Evolutionary conservation across 2,113 vertebrate species (phyloP).

Genomic region (Menura novaehollandiae): DNA sequence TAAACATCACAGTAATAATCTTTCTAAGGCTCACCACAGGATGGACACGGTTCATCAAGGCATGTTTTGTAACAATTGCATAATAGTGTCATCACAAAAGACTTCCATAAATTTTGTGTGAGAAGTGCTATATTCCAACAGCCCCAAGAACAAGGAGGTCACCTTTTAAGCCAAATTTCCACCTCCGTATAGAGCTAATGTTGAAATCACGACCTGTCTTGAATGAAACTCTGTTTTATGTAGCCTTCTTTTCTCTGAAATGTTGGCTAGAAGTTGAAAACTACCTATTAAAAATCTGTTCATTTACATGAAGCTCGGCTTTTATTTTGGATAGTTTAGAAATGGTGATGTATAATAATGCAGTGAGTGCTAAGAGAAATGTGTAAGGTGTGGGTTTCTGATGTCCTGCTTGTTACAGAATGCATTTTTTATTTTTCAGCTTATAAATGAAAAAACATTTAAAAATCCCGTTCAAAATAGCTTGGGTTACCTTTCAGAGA

Average conservation of each 20-base stretch:
- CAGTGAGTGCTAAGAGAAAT: neutral
- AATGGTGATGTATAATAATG: neutral
- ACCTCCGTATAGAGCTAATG: neutral
- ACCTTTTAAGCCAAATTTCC: neutral
- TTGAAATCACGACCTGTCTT: neutral
- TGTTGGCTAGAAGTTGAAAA: neutral
- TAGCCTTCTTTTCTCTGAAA: constrained; percentile 10
- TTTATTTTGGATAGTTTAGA: neutral
- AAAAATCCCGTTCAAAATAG: neutral
- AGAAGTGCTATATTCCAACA: neutral
- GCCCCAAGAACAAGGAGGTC: neutral
- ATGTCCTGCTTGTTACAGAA: neutral
- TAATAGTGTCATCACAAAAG: neutral
- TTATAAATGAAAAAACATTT: neutral
- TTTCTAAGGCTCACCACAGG: neutral
- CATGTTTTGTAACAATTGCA: neutral
- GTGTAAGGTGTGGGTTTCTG: neutral
- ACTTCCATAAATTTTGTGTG: neutral
- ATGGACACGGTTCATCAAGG: neutral
- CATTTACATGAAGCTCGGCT: neutral
- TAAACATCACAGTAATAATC: neutral
- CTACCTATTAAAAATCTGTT: neutral
- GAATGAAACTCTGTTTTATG: neutral
- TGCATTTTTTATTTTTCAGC: neutral
- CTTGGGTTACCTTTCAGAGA: neutral